A percentile compares a stretch with the other conserved stretches of the same genome.
Conservation (phyloP, 2,113 vertebrate genomes). For the Todiramphus chloris region DNA sequence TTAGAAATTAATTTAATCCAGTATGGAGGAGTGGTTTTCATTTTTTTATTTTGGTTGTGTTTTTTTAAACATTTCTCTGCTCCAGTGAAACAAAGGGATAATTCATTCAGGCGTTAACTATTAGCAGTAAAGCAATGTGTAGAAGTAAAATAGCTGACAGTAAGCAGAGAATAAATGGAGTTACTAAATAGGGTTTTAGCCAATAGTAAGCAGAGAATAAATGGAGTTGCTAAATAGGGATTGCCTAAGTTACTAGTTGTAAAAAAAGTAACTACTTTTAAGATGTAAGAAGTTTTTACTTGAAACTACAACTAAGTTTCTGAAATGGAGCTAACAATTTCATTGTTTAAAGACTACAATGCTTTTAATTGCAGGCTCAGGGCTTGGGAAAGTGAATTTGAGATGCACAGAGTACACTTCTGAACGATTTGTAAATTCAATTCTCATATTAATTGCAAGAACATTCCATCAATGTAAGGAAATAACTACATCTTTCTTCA, state of each 20-base stretch:
- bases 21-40: background rate
- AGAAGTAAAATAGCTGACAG: background rate
- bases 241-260: background rate
- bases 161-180: background rate
- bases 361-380: background rate
- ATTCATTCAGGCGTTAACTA: background rate
- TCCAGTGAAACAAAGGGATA: background rate
- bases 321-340: background rate
- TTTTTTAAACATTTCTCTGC: background rate
- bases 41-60: background rate
- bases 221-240: background rate
- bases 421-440: background rate
- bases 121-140: background rate
- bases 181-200: background rate
- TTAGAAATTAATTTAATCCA: background rate
- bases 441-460: background rate
- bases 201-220: background rate
- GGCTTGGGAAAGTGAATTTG: background rate
- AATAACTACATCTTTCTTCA: background rate
- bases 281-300: background rate
- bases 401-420: background rate
- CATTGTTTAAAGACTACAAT: background rate
- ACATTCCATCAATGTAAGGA: background rate
- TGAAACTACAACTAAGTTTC: background rate
- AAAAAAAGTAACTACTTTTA: background rate